Base-by-base conservation (phyloP, 2,797 vertebrate species). In the Rhodeus uyekii region DNA sequence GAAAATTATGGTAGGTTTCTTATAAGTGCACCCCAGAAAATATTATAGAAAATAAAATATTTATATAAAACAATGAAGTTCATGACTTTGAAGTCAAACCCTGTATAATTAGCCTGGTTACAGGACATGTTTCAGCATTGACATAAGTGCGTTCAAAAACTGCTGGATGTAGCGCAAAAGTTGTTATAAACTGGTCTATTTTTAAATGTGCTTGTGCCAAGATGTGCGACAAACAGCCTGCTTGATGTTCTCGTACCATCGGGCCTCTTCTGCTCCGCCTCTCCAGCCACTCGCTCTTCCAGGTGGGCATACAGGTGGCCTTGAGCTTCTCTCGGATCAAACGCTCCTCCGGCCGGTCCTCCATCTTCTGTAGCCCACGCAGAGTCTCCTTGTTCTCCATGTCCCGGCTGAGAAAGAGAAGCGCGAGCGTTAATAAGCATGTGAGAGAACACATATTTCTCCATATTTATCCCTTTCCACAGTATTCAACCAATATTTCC, bases 241-340 rank as follows among this genome's bases (percentile, higher is more conserved):
- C 32, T 50, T 38, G 3, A 18, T 4, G 39, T 39, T 84, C 94
- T 1, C 69, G 90, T 91, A 97, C 96, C 92, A 97, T 95, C 2
- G 96, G 96, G 72, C 96, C 96, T 90, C 95, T 94, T 81, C 95
- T 88, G 83, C 89, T 97, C 76, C 95, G 94, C 88, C 96, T 93
- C 89, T 97, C 96, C 86, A 97, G 86, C 96, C 96, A 97, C 84
- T 97, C 96, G 4, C 97, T 96, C 75, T 96, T 96, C 96, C 96
- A 97, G 82, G 96, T 96, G 36, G 96, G 96, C 96, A 97, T 97
- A 75, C 96, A 97, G 1, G 95, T 97, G 67, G 94, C 96, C 90
- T 96, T 97, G 42, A 97, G 94, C 76, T 96, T 96, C 90, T 97
- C 96, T 81, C 96, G 94, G 93, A 97, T 97, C 94, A 95, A 94